Evolutionary conservation across 1,140 invertebrate genomes (phyloP).

Genomic region (Drosophila lowei): DNA sequence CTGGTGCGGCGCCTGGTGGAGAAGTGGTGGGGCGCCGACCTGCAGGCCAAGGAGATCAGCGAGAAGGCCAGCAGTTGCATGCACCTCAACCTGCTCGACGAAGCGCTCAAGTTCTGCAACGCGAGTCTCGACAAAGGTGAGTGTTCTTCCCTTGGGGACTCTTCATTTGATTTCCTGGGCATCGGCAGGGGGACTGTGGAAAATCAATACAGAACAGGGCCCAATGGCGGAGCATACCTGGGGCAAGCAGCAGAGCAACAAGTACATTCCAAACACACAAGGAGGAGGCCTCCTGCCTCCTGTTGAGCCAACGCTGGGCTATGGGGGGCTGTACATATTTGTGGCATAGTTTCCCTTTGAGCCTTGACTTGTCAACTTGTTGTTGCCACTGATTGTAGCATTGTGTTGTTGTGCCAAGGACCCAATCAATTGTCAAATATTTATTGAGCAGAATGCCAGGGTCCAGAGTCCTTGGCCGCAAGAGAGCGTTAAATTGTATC

Average conservation of each 20-base stretch:
- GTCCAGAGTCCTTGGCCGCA: slow-evolving; percentile 43
- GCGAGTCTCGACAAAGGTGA: slow-evolving; percentile 83
- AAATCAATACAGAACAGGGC: slow-evolving; percentile 64
- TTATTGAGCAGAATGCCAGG: slow-evolving; percentile 48
- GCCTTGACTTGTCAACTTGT: slow-evolving; percentile 39
- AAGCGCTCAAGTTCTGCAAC: slow-evolving; percentile 87
- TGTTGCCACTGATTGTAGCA: slow-evolving; percentile 50
- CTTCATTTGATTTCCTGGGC: neutral
- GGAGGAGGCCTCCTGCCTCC: neutral
- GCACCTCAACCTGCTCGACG: slow-evolving; percentile 85
- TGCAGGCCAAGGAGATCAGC: slow-evolving; percentile 86
- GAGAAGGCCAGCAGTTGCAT: slow-evolving; percentile 87
- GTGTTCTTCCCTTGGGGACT: slow-evolving; percentile 22
- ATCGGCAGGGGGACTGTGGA: slow-evolving; percentile 3
- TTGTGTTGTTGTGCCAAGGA: slow-evolving; percentile 52
- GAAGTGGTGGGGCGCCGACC: slow-evolving; percentile 88
- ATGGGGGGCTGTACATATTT: slow-evolving; percentile 48
- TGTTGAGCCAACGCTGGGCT: too few species aligned
- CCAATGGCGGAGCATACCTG: slow-evolving; percentile 17
- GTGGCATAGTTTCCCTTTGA: neutral
- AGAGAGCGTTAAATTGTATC: slow-evolving; percentile 30
- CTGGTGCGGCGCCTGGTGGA: slow-evolving; percentile 87
- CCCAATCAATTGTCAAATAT: slow-evolving; percentile 63
- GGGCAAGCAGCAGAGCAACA: slow-evolving; percentile 43
- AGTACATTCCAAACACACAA: slow-evolving; percentile 26